Base-by-base conservation (phyloP, 1,140 invertebrate species). In the Leptinotarsa lineolata region DNA sequence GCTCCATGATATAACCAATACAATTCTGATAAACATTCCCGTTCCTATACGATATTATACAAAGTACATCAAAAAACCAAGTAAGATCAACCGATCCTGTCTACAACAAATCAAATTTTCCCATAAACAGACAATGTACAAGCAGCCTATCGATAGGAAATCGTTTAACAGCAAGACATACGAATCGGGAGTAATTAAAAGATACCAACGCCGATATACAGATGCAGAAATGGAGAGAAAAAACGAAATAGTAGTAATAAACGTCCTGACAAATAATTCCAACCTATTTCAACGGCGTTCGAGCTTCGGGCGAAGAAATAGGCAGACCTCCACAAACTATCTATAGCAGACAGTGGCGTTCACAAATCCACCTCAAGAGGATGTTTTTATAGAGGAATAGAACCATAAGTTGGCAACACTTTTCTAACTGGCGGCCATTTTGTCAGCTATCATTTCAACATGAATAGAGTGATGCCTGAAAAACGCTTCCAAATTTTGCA, bases 121-220 rank as follows among this genome's bases (percentile, higher is more conserved):
- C 48, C 48, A 54, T 54, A 54, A 54, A 54, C 48, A 15, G n/a
- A 54, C 48, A 16, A 15, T 54, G 16, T 54, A 18, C 48, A 8
- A 54, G 15, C 48, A 18, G n/a, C 13, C 48, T 15, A 54, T 54
- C 48, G 48, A 54, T 54, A 54, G 48, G 48, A 54, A 54, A 54
- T 54, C 48, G 48, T 54, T 54, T 54, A 54, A 54, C 16, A 54
- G 48, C 48, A 54, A 54, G 48, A 54, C 48, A 54, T 54, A 54
- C 16, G 48, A 54, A 54, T 54, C 48, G 48, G 30, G 15, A 54
- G 48, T 54, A 54, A 54, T 54, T 54, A 54, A 54, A 54, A 54
- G 48, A 54, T 54, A 54, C 48, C 48, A 54, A 54, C 15, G 48
- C 48, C 16, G 48, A 54, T 15, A 54, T 54, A 54, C 48, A 54